Base-by-base conservation (phyloP, 1,140 invertebrate genomes). In the Cydia strobilella region DNA sequence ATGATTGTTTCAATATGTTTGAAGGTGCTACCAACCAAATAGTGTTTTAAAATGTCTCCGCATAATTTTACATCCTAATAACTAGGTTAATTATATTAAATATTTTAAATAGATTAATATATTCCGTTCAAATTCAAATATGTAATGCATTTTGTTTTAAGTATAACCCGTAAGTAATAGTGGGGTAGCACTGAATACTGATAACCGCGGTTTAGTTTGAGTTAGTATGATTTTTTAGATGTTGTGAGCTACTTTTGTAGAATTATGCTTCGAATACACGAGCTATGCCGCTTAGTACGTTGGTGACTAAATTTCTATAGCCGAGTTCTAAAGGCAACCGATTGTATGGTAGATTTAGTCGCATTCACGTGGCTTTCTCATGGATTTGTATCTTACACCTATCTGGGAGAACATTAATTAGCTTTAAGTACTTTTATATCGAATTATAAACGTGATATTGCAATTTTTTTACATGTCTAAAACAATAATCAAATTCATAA, bases 101-200 rank as follows among this genome's bases (percentile, higher is more conserved):
- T 69, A 69, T 65, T 27, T 69, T 35, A 69, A 69, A 69, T 69
- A 69, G 65, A 69, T 69, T 69, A 69, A 69, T 69, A 69, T 69
- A 35, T 69, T 69, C 65, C 65, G 65, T 69, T 69, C 65, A 69
- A 69, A 69, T 15, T 69, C 27, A 69, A 69, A 39, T 69, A 35
- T 65, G 31, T 69, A 69, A 35, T 69, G 65, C 65, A 69, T 69
- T 69, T 69, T 35, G 63, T 59, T 23, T 23, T 59, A 59, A 59
- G 54, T 59, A 54, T 54, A 59, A 59, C 54, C 18, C 48, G 18
- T 59, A 23, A 23, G 20, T 23, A 18, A 15, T n/a, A 59, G 6
- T 23, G 6, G 54, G 54, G 20, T 54, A 54, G n/a, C 10, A 12
- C 54, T 59, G 54, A 59, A 23, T 23, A 23, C 18, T 59, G 18